Base-by-base conservation (phyloP, 2,888 invertebrate species). In the Cryptosula pallasiana region DNA sequence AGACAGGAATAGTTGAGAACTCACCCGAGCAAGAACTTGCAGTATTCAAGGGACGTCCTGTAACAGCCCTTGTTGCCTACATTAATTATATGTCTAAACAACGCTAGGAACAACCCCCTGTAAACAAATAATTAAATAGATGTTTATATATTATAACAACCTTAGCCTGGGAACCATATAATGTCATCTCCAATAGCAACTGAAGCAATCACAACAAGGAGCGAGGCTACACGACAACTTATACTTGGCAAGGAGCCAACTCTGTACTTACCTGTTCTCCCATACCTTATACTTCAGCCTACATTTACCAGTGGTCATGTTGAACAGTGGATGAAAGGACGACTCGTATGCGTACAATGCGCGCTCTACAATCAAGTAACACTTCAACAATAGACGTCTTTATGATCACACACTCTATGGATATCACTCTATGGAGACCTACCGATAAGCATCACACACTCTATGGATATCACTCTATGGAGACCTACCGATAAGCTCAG, bases 1-100 rank as follows among this genome's bases (percentile, higher is more conserved):
- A n/a, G n/a, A n/a, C n/a, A n/a, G n/a, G n/a, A n/a, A n/a, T n/a
- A n/a, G n/a, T n/a, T n/a, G n/a, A n/a, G 20, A 27, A 69, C 77
- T 74, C 76, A 86, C 86, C 85, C 84, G 45, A 93, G 86, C n/a
- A 94, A 86, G 63, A 94, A 84, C 85, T 94, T 94, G 81, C 91
- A 91, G 77, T 93, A 89, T 84, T 95, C 94, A 76, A 94, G 86
- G n/a, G 94, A 91, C 0, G 94, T 94, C 75, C 93, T 88, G 79
- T 91, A 90, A 83, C 93, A 93, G 2, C 93, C 92, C 75, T 91
- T 87, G 74, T 90, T 90, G 35, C 92, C 91, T 72, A 93, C 88
- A 81, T 91, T 91, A 73, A 88, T 87, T 74, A 93, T 86, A 82
- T 93, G 92, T 79, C 91, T 91, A 82, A 93, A 93, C 32, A 94